Percentiles rank a stretch among this genome's conserved stretches.
These are phyloP conservation scores for Helogale parvula DNA, from an alignment of 2,113 vertebrate genomes.

Conservation along the genomic window DNA sequence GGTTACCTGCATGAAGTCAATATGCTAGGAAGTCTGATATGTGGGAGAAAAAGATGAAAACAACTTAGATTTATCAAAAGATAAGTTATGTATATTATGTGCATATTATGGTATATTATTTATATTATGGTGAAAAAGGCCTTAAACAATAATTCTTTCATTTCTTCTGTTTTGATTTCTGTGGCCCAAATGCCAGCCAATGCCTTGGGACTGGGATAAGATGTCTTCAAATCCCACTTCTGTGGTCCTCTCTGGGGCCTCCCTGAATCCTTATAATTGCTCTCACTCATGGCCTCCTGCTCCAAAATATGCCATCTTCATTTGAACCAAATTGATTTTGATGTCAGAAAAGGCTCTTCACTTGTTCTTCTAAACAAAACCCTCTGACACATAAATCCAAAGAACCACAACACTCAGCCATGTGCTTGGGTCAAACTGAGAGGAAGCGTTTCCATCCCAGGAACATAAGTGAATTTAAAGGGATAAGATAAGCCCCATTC, in stretches of 20 bases:
- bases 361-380: conserved; percentile 6
- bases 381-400: background rate
- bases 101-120: no score
- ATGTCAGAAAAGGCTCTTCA: background rate
- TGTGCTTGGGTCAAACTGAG: background rate
- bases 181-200: background rate
- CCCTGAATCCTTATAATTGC: background rate
- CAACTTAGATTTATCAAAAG: background rate
- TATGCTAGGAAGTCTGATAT: background rate
- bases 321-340: background rate
- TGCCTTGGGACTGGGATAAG: background rate
- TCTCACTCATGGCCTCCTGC: background rate
- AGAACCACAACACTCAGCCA: background rate
- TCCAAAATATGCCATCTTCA: background rate
- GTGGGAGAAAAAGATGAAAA: background rate
- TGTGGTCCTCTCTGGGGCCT: background rate
- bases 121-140: background rate
- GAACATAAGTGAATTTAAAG: background rate
- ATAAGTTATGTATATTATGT: background rate
- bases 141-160: background rate
- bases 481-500: no score
- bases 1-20: background rate
- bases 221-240: background rate
- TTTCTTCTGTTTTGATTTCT: background rate
- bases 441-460: background rate